A percentile compares a stretch with the other conserved stretches of the same genome.
phyloP scores from a whole-genome alignment of 2,797 vertebrate genomes.

The Okamejei kenojei region DNA sequence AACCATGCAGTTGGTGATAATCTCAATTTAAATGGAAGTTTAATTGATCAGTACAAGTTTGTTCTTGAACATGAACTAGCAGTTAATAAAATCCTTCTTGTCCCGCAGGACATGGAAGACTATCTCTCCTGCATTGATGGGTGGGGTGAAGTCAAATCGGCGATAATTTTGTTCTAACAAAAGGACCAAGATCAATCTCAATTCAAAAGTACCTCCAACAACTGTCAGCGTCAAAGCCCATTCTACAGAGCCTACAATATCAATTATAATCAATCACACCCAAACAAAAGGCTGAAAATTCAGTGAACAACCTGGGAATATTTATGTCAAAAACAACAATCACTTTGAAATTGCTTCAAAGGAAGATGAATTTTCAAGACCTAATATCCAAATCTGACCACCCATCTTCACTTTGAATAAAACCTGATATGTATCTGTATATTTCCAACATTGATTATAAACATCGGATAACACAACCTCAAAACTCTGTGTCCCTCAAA shows the following conservation, averaged over 20 bases:
- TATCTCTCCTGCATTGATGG: background rate
- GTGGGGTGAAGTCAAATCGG: background rate
- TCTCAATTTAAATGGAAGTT: background rate
- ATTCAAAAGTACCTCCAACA: background rate
- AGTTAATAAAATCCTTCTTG: background rate
- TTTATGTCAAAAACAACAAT: background rate
- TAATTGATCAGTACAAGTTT: background rate
- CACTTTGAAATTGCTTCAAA: background rate
- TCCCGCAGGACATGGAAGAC: background rate
- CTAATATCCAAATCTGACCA: background rate
- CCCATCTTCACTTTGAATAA: background rate
- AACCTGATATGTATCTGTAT: background rate
- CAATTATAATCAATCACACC: background rate
- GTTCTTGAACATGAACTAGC: background rate
- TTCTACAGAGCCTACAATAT: background rate
- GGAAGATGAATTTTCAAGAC: background rate
- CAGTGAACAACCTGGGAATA: background rate
- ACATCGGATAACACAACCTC: background rate
- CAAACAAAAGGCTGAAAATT: background rate
- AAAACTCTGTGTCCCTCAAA: background rate
- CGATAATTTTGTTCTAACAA: background rate
- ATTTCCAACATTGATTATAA: background rate
- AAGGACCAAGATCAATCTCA: background rate
- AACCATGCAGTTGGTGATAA: background rate
- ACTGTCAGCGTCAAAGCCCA: background rate